Base-by-base conservation (phyloP, 2,888 invertebrate genomes). In the Drosophila tanythrix region DNA sequence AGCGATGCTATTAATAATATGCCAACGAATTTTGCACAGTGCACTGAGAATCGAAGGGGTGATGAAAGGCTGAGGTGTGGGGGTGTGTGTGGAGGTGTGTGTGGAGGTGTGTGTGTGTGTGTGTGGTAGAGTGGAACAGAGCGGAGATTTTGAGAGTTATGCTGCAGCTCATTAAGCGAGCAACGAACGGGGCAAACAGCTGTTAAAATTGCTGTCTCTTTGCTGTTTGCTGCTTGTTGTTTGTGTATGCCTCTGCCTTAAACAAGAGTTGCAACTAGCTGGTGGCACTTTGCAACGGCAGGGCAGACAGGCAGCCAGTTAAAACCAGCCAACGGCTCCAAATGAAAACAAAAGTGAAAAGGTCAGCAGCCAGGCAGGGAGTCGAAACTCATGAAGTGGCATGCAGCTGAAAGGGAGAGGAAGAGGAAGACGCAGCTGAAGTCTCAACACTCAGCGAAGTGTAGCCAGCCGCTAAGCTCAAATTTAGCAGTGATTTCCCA, bases 321-420 rank as follows among this genome's bases (percentile, higher is more conserved):
- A 76, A 70, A 73, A 65, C 69, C 56, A 56, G 56, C 27, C 38
- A 56, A 62, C 58, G 66, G 46, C 76, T 72, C 58, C 57, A 79
- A 81, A 87, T 78, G 84, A 88, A 88, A 88, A 87, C 83, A 82
- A 88, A 85, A 88, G 88, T 88, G 88, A 88, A 88, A 88, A 88
- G 88, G 88, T 88, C 88, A 84, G 77, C 82, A 82, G 71, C 74
- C 83, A 84, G 69, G 36, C 71, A 69, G 83, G 78, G 81, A 82
- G 58, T 73, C 76, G 31, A 46, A 61, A 33, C 61, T 46, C 61
- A 63, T 58, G 46, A 62, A 53, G 62, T 53, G 52, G 51, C 59
- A 64, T 38, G 40, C 56, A 56, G 4, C 56, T 15, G 18, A 36
- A 53, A 62, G 67, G 27, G 5, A 50, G 46, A 25, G 46, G 29